These are phyloP conservation scores for Pimpla rufipes DNA, from an alignment of 2,888 invertebrate species.

Conservation along the genomic window DNA sequence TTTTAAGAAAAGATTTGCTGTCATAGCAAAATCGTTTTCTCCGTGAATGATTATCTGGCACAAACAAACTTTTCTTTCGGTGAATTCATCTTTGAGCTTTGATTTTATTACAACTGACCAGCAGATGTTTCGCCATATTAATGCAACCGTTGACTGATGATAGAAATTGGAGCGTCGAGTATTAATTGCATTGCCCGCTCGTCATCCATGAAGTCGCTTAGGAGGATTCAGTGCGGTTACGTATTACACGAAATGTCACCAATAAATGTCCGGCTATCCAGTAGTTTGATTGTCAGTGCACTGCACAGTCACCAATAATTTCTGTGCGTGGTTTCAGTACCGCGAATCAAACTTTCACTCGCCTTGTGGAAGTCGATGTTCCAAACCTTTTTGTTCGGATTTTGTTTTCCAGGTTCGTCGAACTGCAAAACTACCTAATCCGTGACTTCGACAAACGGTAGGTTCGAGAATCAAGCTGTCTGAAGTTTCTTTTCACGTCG, in stretches of 20 bases:
- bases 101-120: background rate
- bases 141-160: background rate
- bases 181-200: constrained; percentile 14
- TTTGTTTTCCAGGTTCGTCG: background rate
- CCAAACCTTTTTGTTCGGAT: constrained; percentile 12
- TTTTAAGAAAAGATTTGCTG: too few species aligned
- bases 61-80: too few species aligned
- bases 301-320: background rate
- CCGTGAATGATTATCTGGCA: too few species aligned
- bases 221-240: constrained; percentile 14
- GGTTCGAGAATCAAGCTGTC: background rate
- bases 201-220: constrained; percentile 13
- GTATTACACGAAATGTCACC: constrained; percentile 78
- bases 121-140: background rate
- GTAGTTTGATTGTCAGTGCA: background rate
- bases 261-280: constrained; percentile 35
- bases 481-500: background rate
- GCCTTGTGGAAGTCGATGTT: background rate
- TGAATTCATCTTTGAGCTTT: too few species aligned
- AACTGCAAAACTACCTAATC: background rate
- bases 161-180: constrained; percentile 10
- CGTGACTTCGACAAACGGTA: constrained; percentile 3
- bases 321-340: background rate
- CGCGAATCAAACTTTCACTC: background rate
- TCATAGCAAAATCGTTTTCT: too few species aligned